These are phyloP conservation scores for Apoderus coryli DNA, from an alignment of 2,888 invertebrate genomes.

Conservation along the genomic window DNA sequence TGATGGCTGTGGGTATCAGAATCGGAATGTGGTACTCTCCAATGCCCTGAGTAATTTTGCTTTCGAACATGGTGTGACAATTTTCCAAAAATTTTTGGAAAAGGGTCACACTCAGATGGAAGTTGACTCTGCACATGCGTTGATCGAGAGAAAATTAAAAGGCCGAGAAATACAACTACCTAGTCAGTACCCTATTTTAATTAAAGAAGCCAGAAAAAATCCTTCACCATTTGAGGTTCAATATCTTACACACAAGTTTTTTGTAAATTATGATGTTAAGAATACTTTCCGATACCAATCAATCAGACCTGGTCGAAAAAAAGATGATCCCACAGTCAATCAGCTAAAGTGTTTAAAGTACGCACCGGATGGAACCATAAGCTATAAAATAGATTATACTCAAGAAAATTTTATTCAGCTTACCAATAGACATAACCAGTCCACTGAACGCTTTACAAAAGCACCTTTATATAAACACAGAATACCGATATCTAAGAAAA, in stretches of 20 bases:
- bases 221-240: constrained; percentile 9
- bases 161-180: constrained; percentile 9
- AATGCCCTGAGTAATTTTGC: constrained; percentile 7
- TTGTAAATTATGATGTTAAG: no score
- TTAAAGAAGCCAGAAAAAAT: constrained; percentile 9
- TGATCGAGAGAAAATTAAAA: constrained; percentile 9
- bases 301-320: constrained; percentile 8
- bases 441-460: no score
- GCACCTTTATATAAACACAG: no score
- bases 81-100: no score
- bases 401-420: no score
- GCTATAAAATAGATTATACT: constrained; percentile 4
- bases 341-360: constrained; percentile 7
- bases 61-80: constrained; percentile 1
- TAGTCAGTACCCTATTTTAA: constrained; percentile 8
- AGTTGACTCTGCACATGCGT: constrained; percentile 10
- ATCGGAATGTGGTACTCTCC: no score
- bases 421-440: no score
- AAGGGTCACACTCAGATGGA: no score
- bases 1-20: no score
- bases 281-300: no score
- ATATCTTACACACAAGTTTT: constrained; percentile 10
- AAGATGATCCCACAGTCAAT: constrained; percentile 3
- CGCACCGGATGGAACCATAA: no score
- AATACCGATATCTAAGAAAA: no score